Evolutionary conservation across 2,113 vertebrate species (phyloP).

Genomic region (Nyctereutes procyonoides): DNA sequence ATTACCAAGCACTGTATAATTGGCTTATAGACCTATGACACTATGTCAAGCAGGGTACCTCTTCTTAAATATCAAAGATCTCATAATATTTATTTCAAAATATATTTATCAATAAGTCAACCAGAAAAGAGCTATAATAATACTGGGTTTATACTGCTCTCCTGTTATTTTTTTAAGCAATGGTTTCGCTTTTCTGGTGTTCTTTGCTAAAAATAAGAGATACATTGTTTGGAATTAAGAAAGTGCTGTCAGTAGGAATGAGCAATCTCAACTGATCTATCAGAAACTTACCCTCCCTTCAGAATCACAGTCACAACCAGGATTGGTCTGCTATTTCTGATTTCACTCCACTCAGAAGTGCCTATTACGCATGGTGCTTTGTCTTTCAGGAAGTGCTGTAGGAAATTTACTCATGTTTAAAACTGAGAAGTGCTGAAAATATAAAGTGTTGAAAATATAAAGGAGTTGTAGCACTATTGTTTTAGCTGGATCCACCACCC

Average conservation of each 20-base stretch:
- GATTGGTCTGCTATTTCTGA: background rate
- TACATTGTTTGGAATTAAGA: background rate
- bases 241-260: background rate
- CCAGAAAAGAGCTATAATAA: background rate
- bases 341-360: background rate
- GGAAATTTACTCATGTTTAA: background rate
- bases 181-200: background rate
- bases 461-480: background rate
- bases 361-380: background rate
- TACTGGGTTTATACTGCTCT: background rate
- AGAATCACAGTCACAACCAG: background rate
- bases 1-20: background rate
- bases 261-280: background rate
- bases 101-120: background rate
- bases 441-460: background rate
- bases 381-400: background rate
- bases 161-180: background rate
- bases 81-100: slow-evolving; percentile 22
- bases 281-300: background rate
- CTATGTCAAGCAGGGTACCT: background rate
- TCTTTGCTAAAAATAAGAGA: background rate
- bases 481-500: background rate
- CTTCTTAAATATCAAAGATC: background rate
- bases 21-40: background rate
- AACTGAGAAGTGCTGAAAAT: background rate